Evolutionary conservation across 53 echinoderm and acorn worm genomes (phyloP), one percentile per base, ranked within the genome.

Genomic region (Astropecten irregularis): DNA sequence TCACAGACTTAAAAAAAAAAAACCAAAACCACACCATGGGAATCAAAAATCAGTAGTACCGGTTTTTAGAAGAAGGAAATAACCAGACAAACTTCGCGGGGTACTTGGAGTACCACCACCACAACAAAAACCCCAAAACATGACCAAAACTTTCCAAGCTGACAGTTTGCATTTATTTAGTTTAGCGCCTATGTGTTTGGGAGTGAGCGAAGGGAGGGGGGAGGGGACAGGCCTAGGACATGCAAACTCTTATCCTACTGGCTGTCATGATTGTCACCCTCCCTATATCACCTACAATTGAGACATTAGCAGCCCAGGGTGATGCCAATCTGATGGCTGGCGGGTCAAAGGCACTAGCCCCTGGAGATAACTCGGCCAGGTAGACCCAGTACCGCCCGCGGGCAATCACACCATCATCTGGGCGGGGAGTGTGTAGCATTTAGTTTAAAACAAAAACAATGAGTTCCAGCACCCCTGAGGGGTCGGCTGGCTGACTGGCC

Each of bases 211-310:
- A n/a, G n/a, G n/a, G n/a, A n/a, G n/a, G n/a, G n/a, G n/a, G 66
- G 71, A 71, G 15, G 34, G 52, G 52, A 32, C 71, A 71, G 32
- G 51, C 52, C 71, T 52, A 71, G 51, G 71, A 71, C 71, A 52
- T 71, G 50, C 71, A 71, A 50, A 71, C 71, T 71, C 37, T 36
- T 38, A 58, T 23, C 40, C 76, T n/a, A 76, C 56, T 55, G 36
- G 57, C 76, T 76, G 76, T 76, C 76, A 76, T 56, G 76, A 76
- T 58, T 38, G 39, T 55, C 76, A 76, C 56, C 76, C 26, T 76
- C 58, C 76, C 56, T 55, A n/a, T n/a, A 76, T 76, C 56, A 76
- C 76, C 57, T 56, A 76, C 58, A 76, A 76, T 76, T 76, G 76
- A 76, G 76, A 76, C 58, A 76, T 76, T 57, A 57, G 76, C 76